A percentile compares a stretch with the other conserved stretches of the same genome.
Conservation (phyloP, 2,113 vertebrate species). For the Mungos mungo region DNA sequence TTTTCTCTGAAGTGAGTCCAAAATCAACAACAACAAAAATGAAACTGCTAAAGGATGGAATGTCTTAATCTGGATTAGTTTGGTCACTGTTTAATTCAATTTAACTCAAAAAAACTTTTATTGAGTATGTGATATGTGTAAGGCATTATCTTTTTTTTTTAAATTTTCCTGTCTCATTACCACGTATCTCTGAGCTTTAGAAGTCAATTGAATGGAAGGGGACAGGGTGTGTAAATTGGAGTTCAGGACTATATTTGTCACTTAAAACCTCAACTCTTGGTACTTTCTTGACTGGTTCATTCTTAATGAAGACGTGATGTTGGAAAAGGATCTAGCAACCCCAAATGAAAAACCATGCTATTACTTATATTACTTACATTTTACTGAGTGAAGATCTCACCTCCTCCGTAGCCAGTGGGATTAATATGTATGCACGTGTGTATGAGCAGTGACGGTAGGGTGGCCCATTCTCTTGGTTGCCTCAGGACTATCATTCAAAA, state of each 20-base stretch:
- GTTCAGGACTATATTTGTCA: slow-evolving; percentile 25
- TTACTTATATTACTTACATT: neutral
- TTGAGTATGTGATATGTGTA: neutral
- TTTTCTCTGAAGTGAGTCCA: slow-evolving; percentile 71
- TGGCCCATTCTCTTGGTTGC: neutral
- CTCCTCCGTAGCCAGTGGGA: neutral
- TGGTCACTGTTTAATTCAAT: slow-evolving; percentile 59
- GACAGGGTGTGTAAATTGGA: slow-evolving; percentile 1
- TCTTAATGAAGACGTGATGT: neutral
- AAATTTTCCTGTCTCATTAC: slow-evolving; percentile 32
- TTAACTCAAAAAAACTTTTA: slow-evolving; percentile 36
- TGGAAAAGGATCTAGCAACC: neutral
- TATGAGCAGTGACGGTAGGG: no score
- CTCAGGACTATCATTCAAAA: neutral
- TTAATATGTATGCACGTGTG: neutral
- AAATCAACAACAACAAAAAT: slow-evolving; percentile 68
- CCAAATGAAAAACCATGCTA: neutral
- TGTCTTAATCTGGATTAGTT: slow-evolving; percentile 67
- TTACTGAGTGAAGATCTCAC: neutral
- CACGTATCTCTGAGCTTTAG: neutral
- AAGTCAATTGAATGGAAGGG: neutral
- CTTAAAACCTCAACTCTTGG: neutral
- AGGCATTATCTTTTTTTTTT: slow-evolving; percentile 6
- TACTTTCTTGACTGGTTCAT: neutral
- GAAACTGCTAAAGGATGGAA: slow-evolving; percentile 37